Percentiles rank a stretch among this genome's conserved stretches.
phyloP scores from a whole-genome alignment of 1,140 invertebrate genomes.

The Drosophila yakuba region DNA sequence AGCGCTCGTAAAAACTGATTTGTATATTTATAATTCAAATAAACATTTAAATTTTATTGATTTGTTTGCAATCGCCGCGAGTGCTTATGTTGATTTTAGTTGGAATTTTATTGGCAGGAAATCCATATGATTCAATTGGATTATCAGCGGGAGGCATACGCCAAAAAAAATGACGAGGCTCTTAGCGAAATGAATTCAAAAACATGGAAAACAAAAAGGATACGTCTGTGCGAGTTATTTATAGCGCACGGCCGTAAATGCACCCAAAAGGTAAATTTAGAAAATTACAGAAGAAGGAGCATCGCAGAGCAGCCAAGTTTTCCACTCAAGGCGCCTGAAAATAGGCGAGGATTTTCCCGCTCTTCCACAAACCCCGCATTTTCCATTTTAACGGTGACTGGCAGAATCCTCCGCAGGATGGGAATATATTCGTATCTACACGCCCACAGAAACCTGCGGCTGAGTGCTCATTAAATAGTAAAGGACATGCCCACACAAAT shows the following conservation, averaged over 20 bases:
- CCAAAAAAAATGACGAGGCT: constrained; percentile 33
- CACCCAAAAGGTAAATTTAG: constrained; percentile 53
- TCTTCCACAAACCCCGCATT: neutral
- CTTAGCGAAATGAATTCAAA: constrained; percentile 62
- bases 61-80: constrained; percentile 61
- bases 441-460: constrained; percentile 42
- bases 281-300: constrained; percentile 28
- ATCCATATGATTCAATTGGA: constrained; percentile 20
- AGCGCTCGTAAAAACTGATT: constrained; percentile 67
- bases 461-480: constrained; percentile 76
- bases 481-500: constrained; percentile 25
- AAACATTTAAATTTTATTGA: constrained; percentile 77
- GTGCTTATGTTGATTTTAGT: constrained; percentile 38
- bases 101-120: constrained; percentile 27
- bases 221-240: constrained; percentile 48
- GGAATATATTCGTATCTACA: constrained; percentile 30
- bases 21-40: constrained; percentile 78
- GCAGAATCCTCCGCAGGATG: constrained; percentile 35
- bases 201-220: constrained; percentile 27
- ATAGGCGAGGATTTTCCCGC: constrained; percentile 37
- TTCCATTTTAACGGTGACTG: constrained; percentile 15
- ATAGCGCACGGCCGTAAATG: constrained; percentile 42
- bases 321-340: constrained; percentile 35
- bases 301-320: constrained; percentile 45
- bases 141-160: constrained; percentile 3